Percentiles rank a stretch among this genome's conserved stretches.
These are phyloP conservation scores for Archivesica marissinica DNA, from an alignment of 1,140 invertebrate genomes.

Conservation along the genomic window DNA sequence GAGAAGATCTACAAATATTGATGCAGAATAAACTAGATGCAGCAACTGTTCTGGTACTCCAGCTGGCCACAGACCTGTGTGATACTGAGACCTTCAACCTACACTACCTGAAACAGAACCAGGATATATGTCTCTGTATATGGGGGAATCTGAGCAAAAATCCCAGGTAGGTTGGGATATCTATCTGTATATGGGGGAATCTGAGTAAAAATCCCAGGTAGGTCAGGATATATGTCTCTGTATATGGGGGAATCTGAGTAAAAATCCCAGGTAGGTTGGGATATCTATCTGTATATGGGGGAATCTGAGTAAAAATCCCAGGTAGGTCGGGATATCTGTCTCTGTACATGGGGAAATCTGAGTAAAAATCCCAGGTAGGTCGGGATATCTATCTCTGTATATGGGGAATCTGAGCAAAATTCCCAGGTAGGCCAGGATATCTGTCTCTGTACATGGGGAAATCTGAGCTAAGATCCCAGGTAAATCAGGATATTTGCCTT, in stretches of 20 bases:
- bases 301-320: background rate
- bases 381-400: background rate
- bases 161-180: conserved; percentile 71
- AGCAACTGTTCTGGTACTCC: conserved; percentile 77
- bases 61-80: conserved; percentile 76
- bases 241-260: conserved; percentile 84
- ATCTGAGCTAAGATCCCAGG: conserved; percentile 83
- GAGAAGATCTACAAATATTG: conserved; percentile 78
- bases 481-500: conserved; percentile 70
- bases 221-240: conserved; percentile 75
- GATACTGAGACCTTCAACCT: conserved; percentile 82
- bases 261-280: conserved; percentile 79
- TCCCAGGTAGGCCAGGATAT: conserved; percentile 49
- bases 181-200: background rate
- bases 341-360: conserved; percentile 84
- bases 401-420: background rate
- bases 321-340: conserved; percentile 63
- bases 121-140: conserved; percentile 79
- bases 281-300: background rate
- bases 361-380: conserved; percentile 81
- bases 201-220: background rate
- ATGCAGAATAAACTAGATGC: conserved; percentile 79
- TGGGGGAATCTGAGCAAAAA: conserved; percentile 84
- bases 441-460: conserved; percentile 83
- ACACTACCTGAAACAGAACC: conserved; percentile 74